A percentile compares a stretch with the other conserved stretches of the same genome.
Conservation (phyloP, 2,888 invertebrate genomes). For the Cheilosia impressa region DNA sequence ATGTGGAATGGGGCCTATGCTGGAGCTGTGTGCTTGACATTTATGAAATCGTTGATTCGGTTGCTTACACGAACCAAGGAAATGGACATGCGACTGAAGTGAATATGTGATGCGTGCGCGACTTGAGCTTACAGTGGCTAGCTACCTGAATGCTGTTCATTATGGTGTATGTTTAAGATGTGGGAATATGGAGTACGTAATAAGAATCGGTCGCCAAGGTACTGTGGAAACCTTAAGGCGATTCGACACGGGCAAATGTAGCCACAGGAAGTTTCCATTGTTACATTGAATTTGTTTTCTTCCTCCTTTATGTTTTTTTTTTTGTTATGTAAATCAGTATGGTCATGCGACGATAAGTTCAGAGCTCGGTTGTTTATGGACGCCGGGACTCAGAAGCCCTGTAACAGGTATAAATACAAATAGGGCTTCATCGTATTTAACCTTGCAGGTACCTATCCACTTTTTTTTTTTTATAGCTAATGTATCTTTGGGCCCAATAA, state of each 20-base stretch:
- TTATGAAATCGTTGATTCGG: slow-evolving; percentile 24
- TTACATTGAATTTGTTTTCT: slow-evolving; percentile 14
- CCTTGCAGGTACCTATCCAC: background rate
- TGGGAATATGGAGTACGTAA: slow-evolving; percentile 23
- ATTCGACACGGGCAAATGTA: slow-evolving; percentile 41
- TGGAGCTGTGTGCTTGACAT: slow-evolving; percentile 37
- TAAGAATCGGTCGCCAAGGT: slow-evolving; percentile 14
- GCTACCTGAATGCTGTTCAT: slow-evolving; percentile 46
- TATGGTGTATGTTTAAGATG: slow-evolving; percentile 12
- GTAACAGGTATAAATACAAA: background rate
- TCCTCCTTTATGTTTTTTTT: slow-evolving; percentile 8
- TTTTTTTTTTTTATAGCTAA: no score
- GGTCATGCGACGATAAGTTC: slow-evolving; percentile 5
- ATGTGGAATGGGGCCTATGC: slow-evolving; percentile 33
- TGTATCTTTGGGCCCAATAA: no score
- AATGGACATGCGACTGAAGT: slow-evolving; percentile 10
- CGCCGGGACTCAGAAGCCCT: background rate
- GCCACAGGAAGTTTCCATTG: slow-evolving; percentile 44
- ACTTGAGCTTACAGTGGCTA: slow-evolving; percentile 19
- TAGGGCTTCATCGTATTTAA: background rate
- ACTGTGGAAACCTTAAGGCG: slow-evolving; percentile 10
- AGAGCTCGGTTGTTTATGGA: background rate
- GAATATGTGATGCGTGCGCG: slow-evolving; percentile 45
- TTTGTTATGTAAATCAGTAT: slow-evolving; percentile 6
- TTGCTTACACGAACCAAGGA: slow-evolving; percentile 29